Evolutionary conservation across 2,888 invertebrate genomes (phyloP).

Genomic region (Gisinianus flammeolus): DNA sequence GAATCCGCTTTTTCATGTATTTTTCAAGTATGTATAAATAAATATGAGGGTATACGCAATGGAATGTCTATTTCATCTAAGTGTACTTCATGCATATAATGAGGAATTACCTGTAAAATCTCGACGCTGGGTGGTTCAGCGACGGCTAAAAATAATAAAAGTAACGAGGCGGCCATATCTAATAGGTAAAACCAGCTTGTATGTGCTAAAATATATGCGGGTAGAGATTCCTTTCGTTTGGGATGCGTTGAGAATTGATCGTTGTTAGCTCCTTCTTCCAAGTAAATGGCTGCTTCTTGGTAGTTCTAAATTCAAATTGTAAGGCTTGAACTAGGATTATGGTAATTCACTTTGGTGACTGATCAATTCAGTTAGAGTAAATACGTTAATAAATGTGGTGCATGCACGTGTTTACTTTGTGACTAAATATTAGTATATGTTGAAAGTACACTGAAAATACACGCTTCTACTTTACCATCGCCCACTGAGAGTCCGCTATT

Average conservation of each 20-base stretch:
- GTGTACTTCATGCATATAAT: too few species aligned
- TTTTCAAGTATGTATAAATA: too few species aligned
- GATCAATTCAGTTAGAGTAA: too few species aligned
- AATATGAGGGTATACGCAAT: not conserved
- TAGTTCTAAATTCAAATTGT: slow-evolving; percentile 84
- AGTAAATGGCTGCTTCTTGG: slow-evolving; percentile 75
- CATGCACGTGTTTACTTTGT: too few species aligned
- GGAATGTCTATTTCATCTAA: slow-evolving; percentile 38
- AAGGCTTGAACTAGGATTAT: too few species aligned
- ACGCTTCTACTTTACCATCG: slow-evolving; percentile 68
- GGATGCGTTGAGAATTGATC: slow-evolving; percentile 91
- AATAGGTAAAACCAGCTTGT: slow-evolving; percentile 85
- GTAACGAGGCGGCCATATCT: slow-evolving; percentile 76
- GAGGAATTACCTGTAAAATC: slow-evolving; percentile 72
- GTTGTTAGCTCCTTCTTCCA: slow-evolving; percentile 89
- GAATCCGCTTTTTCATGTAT: not conserved
- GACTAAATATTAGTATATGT: too few species aligned
- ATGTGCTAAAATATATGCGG: slow-evolving; percentile 85
- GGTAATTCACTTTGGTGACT: too few species aligned
- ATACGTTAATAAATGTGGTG: too few species aligned
- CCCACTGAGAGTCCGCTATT: slow-evolving; percentile 69
- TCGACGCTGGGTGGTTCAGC: slow-evolving; percentile 82
- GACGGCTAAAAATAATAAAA: slow-evolving; percentile 76
- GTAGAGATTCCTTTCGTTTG: slow-evolving; percentile 78
- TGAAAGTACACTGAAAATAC: not conserved